Evolutionary conservation across 2,888 invertebrate genomes (phyloP), one percentile per base, ranked within the genome.

Genomic region (Amitus sp.): DNA sequence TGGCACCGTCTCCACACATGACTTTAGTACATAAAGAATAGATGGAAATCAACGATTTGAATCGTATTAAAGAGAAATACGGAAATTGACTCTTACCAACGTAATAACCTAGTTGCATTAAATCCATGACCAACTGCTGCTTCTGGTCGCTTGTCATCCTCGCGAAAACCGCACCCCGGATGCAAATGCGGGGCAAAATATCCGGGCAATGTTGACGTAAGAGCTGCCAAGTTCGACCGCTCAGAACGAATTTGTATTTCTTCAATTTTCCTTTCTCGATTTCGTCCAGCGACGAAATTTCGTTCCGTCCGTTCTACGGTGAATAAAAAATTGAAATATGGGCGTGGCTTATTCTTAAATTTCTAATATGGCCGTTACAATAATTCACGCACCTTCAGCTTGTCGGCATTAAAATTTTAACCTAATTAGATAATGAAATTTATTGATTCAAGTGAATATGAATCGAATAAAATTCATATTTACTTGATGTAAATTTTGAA

Each of bases 61-160:
- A n/a, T n/a, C n/a, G n/a, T n/a, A n/a, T n/a, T n/a, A n/a, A n/a
- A n/a, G n/a, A n/a, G n/a, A n/a, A 34, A 17, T 46, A 50, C 46
- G 20, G 34, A 27, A 43, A 37, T 47, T 7, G 20, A 51, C 30
- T 64, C 78, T 20, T 53, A 83, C 90, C 90, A 52, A 90, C 90
- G 43, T 89, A 85, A 72, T 89, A 87, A 62, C 87, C 89, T 43
- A 89, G 85, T 67, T 86, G 88, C 83, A 94, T 91, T 45, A 93
- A 82, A 15, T 87, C 86, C 37, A 88, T 85, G 5, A 94, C 86
- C 47, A 94, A 82, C 75, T 92, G 91, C 27, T 91, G 89, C 79
- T 94, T 94, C 75, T 93, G 91, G 66, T 92, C 92, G 1, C 92
- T 91, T 10, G 88, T 88, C 87, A 95, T 94, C 12, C 95, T 86